Evolutionary conservation across 2,797 vertebrate species (phyloP).

Genomic region (Eurystomus glaucurus): DNA sequence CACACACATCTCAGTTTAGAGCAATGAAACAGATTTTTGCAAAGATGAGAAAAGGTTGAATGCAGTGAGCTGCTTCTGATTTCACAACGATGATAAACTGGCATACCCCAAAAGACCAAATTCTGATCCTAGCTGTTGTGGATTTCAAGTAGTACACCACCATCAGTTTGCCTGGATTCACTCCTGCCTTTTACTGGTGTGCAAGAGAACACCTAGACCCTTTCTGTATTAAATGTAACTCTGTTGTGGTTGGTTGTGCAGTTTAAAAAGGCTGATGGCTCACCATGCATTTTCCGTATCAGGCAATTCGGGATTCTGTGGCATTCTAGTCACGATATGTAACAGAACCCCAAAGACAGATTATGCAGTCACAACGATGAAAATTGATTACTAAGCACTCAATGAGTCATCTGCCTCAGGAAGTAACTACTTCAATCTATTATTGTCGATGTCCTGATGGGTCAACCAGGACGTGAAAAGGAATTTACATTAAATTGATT

Average conservation of each 20-base stretch:
- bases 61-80: not conserved
- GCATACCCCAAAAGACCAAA: not conserved
- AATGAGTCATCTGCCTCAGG: conserved; percentile 85
- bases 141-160: not conserved
- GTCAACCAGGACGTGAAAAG: conserved; percentile 83
- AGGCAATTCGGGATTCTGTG: conserved; percentile 50
- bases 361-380: conserved; percentile 82
- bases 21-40: not conserved
- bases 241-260: not conserved
- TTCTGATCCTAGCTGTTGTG: not conserved
- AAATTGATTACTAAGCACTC: conserved; percentile 86
- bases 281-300: conserved; percentile 4
- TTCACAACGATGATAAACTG: not conserved
- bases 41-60: not conserved
- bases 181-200: not conserved
- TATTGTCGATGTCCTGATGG: conserved; percentile 84
- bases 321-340: conserved; percentile 70
- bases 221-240: not conserved
- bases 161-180: not conserved
- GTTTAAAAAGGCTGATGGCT: conserved; percentile 46
- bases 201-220: not conserved
- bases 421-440: conserved; percentile 86
- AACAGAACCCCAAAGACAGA: conserved; percentile 80
- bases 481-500: conserved; percentile 88
- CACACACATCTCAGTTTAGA: not conserved